Percentiles rank a stretch among this genome's conserved stretches.
Evolutionary conservation across 2,888 invertebrate species (phyloP).

Genomic region (Pollenia angustigena): DNA sequence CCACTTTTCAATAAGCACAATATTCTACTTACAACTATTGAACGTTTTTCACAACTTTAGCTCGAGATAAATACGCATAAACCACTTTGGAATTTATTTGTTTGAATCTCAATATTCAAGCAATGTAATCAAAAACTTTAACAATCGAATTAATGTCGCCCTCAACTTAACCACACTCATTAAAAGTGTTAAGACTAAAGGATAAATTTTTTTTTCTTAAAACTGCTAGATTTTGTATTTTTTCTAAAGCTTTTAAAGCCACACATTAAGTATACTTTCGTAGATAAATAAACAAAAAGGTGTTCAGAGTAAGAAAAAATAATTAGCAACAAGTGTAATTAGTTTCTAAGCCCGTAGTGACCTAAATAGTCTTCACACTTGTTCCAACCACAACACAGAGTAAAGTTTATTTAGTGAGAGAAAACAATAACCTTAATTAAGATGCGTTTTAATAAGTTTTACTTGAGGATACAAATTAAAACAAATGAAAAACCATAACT

Average conservation of each 20-base stretch:
- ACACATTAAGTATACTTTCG: neutral
- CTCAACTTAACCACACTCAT: neutral
- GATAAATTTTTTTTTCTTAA: neutral
- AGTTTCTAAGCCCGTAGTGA: slow-evolving; percentile 46
- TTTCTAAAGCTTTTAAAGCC: slow-evolving; percentile 4
- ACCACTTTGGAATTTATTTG: neutral
- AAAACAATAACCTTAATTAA: slow-evolving; percentile 30
- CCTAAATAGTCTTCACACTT: neutral
- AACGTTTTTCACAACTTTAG: too few species aligned
- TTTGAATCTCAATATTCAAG: slow-evolving; percentile 36
- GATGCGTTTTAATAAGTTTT: slow-evolving; percentile 32
- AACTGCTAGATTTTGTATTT: neutral
- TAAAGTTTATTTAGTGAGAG: neutral
- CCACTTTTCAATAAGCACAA: too few species aligned
- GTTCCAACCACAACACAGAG: neutral
- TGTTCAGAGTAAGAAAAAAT: neutral
- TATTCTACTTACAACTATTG: too few species aligned
- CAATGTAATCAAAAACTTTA: slow-evolving; percentile 57
- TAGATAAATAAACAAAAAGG: neutral
- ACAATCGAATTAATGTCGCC: slow-evolving; percentile 32
- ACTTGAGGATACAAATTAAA: neutral
- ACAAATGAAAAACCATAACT: too few species aligned
- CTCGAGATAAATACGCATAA: too few species aligned
- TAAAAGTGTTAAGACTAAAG: neutral
- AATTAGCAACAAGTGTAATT: slow-evolving; percentile 63